These are phyloP conservation scores for Drosophila tanythrix DNA, from an alignment of 2,888 invertebrate genomes.

Conservation along the genomic window DNA sequence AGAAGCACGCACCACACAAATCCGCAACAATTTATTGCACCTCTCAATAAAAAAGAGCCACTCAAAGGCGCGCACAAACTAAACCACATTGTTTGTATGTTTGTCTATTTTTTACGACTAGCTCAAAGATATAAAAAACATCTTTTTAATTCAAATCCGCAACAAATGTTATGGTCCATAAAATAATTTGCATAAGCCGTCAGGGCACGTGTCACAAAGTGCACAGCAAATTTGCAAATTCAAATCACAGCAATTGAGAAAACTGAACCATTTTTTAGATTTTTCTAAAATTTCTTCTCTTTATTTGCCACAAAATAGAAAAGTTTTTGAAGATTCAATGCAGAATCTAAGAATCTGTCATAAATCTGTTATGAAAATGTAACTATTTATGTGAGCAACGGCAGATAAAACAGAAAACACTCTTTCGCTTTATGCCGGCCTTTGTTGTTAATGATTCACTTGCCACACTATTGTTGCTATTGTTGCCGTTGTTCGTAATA, in stretches of 20 bases:
- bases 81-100: slow-evolving; percentile 14
- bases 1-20: slow-evolving; percentile 33
- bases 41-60: slow-evolving; percentile 26
- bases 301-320: not conserved
- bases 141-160: slow-evolving; percentile 54
- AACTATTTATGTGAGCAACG: slow-evolving; percentile 9
- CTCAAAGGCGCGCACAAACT: slow-evolving; percentile 34
- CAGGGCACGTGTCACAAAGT: slow-evolving; percentile 44
- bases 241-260: slow-evolving; percentile 1
- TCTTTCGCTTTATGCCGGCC: slow-evolving; percentile 38
- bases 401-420: slow-evolving; percentile 35
- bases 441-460: slow-evolving; percentile 74
- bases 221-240: slow-evolving; percentile 23
- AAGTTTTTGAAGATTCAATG: not conserved
- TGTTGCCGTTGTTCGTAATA: slow-evolving; percentile 31
- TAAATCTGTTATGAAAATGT: slow-evolving; percentile 1
- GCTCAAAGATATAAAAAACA: slow-evolving; percentile 41
- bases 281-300: not conserved
- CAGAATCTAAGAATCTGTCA: not conserved
- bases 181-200: slow-evolving; percentile 60
- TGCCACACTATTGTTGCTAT: slow-evolving; percentile 40
- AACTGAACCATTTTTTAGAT: slow-evolving; percentile 5
- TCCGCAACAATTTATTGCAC: slow-evolving; percentile 48
- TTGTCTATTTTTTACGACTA: slow-evolving; percentile 36
- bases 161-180: slow-evolving; percentile 52